Conservation (phyloP, 2,797 vertebrate genomes). For the Setipinna tenuifilis region DNA sequence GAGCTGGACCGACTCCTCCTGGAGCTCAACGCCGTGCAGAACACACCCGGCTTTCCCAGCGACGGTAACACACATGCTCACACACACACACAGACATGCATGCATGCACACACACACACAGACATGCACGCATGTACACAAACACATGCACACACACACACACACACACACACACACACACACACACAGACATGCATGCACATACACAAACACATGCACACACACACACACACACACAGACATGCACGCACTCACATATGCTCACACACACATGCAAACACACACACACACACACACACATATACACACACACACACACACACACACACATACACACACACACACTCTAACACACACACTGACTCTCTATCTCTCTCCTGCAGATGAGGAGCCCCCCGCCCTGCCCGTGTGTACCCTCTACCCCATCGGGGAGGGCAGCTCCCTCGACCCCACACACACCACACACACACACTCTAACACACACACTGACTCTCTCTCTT, state of each 20-base stretch:
- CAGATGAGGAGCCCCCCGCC: slow-evolving; percentile 77
- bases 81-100: slow-evolving; percentile 73
- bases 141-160: background rate
- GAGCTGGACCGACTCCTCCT: slow-evolving; percentile 94
- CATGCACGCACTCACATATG: background rate
- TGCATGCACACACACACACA: background rate
- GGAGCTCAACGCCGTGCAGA: slow-evolving; percentile 94
- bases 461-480: too few relatives aligned
- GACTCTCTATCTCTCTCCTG: too few relatives aligned
- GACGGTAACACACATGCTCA: slow-evolving; percentile 7
- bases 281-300: background rate
- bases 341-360: too few relatives aligned
- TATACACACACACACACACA: background rate
- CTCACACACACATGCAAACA: background rate
- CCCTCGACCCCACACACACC: too few relatives aligned
- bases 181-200: background rate
- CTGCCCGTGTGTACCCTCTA: slow-evolving; percentile 80
- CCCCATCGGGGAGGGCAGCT: slow-evolving; percentile 84
- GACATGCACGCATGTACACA: background rate
- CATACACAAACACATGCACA: background rate
- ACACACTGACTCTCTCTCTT: too few relatives aligned
- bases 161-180: background rate
- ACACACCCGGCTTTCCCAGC: slow-evolving; percentile 80
- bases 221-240: background rate
- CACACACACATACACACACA: too few relatives aligned